Evolutionary conservation across 2,888 invertebrate species (phyloP).

Genomic region (Troides oblongomaculatus): DNA sequence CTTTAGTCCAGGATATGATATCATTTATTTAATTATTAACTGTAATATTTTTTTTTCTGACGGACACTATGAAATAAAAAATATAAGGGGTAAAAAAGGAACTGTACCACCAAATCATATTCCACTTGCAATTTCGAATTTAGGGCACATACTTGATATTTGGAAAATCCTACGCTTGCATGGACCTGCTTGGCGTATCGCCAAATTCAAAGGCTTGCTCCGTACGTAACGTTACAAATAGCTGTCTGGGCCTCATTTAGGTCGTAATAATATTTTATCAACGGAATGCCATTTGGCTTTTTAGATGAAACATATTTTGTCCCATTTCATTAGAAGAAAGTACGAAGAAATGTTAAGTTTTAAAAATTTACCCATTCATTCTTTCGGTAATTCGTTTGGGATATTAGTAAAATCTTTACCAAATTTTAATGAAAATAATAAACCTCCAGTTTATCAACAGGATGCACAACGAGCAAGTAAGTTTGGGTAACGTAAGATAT

Average conservation of each 20-base stretch:
- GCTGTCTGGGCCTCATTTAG: slow-evolving; percentile 38
- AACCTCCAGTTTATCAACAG: too few species aligned
- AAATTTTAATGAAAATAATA: too few species aligned
- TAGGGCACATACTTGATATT: slow-evolving; percentile 36
- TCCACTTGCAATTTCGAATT: slow-evolving; percentile 35
- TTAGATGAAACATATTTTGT: slow-evolving; percentile 1
- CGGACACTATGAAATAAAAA: too few species aligned
- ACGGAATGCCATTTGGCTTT: slow-evolving; percentile 15
- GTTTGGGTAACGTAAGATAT: too few species aligned
- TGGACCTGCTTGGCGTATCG: slow-evolving; percentile 28
- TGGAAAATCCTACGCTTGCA: slow-evolving; percentile 29
- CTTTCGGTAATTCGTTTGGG: too few species aligned
- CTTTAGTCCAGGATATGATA: too few species aligned
- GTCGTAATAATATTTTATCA: slow-evolving; percentile 42
- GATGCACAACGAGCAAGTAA: too few species aligned
- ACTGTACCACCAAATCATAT: slow-evolving; percentile 18
- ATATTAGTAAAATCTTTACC: too few species aligned
- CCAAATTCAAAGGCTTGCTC: slow-evolving; percentile 32
- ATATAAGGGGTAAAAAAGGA: not conserved
- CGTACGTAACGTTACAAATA: slow-evolving; percentile 33
- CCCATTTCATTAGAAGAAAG: slow-evolving; percentile 4
- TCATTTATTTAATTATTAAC: too few species aligned
- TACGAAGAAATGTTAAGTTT: not conserved
- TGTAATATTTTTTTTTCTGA: not conserved
- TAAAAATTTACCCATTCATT: too few species aligned